Conservation (phyloP, 2,113 vertebrate genomes). For the Vombatus ursinus region DNA sequence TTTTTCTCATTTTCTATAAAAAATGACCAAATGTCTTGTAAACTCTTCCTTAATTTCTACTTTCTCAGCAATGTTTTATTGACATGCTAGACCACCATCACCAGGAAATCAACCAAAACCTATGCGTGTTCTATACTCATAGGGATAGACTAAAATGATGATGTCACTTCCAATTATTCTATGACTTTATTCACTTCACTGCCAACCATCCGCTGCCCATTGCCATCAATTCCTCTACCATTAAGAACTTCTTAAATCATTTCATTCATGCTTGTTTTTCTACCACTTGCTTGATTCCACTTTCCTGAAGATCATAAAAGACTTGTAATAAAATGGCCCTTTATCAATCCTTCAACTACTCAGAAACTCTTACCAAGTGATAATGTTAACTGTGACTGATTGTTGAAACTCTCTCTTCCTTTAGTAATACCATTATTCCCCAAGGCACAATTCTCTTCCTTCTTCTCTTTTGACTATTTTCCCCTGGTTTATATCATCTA, state of each 20-base stretch:
- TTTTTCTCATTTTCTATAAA: not conserved
- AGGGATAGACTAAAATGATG: not conserved
- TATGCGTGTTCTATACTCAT: not conserved
- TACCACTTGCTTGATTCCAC: not conserved
- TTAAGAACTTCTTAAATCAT: too few species aligned
- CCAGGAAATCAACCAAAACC: not conserved
- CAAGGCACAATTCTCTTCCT: not conserved
- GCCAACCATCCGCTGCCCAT: not conserved
- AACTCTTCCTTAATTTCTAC: not conserved
- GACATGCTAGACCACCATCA: not conserved
- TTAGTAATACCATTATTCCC: not conserved
- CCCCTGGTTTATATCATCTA: not conserved
- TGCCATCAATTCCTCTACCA: not conserved
- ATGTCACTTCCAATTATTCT: not conserved
- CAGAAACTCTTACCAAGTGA: not conserved
- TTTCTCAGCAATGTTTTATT: not conserved
- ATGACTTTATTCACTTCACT: not conserved
- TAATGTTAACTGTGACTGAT: not conserved
- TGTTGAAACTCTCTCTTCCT: not conserved
- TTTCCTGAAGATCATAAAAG: not conserved
- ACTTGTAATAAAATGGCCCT: not conserved
- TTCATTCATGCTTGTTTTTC: not conserved
- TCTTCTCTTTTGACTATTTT: not conserved
- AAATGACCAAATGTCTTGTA: not conserved
- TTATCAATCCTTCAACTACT: not conserved